Evolutionary conservation across 2,113 vertebrate species (phyloP).

Genomic region (Xiphophorus maculatus): DNA sequence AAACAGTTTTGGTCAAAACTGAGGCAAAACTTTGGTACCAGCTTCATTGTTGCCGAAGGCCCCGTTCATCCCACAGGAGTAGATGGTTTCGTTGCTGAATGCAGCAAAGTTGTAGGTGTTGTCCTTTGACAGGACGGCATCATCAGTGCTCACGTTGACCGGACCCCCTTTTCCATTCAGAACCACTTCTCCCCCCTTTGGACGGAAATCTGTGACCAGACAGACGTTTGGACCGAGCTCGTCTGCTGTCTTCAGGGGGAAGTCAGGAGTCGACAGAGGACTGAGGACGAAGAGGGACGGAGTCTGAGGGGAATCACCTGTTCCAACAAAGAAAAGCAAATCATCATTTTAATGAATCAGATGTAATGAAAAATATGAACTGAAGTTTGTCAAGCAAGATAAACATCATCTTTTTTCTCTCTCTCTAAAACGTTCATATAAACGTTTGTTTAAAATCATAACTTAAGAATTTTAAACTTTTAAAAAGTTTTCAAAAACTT

Average conservation of each 20-base stretch:
- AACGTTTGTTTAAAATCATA: no score
- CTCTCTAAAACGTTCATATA: no score
- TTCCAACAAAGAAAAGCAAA: no score
- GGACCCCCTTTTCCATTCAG: rapidly evolving
- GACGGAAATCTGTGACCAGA: constrained; percentile 52
- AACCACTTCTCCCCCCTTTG: neutral
- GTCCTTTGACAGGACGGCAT: rapidly evolving
- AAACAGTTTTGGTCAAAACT: no score
- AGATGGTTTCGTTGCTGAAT: neutral
- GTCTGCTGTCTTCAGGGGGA: rapidly evolving
- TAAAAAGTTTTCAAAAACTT: no score
- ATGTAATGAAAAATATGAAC: neutral
- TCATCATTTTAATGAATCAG: neutral
- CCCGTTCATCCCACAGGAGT: constrained; percentile 6
- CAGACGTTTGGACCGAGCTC: constrained; percentile 21
- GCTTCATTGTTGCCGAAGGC: rapidly evolving
- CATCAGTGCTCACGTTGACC: rapidly evolving
- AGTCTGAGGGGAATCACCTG: neutral
- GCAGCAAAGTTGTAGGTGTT: constrained; percentile 23
- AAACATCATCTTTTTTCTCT: no score
- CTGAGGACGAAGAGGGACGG: constrained; percentile 37
- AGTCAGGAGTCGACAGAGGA: rapidly evolving
- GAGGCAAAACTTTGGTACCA: neutral
- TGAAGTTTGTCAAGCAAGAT: no score
- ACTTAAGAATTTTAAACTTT: no score